These are phyloP conservation scores for Acanthoscelides obtectus DNA, from an alignment of 2,888 invertebrate genomes.

Conservation along the genomic window DNA sequence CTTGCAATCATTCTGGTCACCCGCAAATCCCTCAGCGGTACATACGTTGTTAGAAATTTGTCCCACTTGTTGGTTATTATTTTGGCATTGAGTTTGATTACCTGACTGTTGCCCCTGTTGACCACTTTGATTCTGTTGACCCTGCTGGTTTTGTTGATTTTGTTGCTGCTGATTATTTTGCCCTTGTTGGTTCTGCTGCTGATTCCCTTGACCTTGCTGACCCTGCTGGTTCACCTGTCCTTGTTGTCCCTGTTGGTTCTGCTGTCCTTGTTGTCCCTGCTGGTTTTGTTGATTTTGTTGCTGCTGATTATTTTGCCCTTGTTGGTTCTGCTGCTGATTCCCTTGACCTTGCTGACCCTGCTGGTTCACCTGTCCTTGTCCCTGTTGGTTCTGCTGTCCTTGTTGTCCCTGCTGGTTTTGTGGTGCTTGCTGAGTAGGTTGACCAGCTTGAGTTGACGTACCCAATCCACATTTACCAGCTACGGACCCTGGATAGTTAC, in stretches of 20 bases:
- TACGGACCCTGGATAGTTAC: constrained; percentile 66
- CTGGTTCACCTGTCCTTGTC: background rate
- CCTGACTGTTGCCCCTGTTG: constrained; percentile 1
- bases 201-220: background rate
- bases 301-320: too few species aligned
- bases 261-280: background rate
- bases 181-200: background rate
- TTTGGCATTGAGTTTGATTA: background rate
- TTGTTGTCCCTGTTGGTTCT: background rate
- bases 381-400: constrained; percentile 14
- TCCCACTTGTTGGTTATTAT: constrained; percentile 8
- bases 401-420: constrained; percentile 5
- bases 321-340: background rate
- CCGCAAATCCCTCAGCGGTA: constrained; percentile 64
- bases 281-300: constrained; percentile 8
- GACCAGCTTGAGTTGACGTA: constrained; percentile 5
- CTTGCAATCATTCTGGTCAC: constrained; percentile 62
- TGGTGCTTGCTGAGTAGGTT: constrained; percentile 8
- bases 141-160: background rate
- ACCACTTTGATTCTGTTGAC: background rate
- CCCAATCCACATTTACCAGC: constrained; percentile 23
- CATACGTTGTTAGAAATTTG: constrained; percentile 42
- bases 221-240: background rate
- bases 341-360: background rate
- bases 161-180: background rate